Evolutionary conservation across 2,797 vertebrate species (phyloP).

Genomic region (Pseudochirops corinnae): DNA sequence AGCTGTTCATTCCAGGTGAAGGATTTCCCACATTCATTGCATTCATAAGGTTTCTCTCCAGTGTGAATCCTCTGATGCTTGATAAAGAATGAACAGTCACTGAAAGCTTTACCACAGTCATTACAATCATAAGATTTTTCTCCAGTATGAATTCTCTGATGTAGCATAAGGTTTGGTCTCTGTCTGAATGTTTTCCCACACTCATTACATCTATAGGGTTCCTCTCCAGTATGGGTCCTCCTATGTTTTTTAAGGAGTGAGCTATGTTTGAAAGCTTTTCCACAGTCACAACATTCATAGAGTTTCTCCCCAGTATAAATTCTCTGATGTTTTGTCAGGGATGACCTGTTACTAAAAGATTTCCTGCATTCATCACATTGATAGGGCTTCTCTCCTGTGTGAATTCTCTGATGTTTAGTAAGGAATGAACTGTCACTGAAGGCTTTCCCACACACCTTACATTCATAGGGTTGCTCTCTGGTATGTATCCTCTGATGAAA

Average conservation of each 20-base stretch:
- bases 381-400: not conserved
- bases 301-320: not conserved
- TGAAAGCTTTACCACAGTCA: not conserved
- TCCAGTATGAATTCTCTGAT: not conserved
- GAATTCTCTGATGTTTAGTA: slow-evolving; percentile 3
- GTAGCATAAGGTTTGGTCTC: not conserved
- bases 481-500: not conserved
- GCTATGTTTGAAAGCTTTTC: not conserved
- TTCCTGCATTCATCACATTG: not conserved
- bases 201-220: not conserved
- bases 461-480: not conserved
- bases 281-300: not conserved
- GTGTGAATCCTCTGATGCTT: not conserved
- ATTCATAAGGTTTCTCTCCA: not conserved
- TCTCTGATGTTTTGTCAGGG: not conserved
- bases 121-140: not conserved
- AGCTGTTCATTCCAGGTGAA: not conserved
- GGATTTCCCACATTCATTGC: not conserved
- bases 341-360: not conserved
- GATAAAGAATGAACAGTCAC: not conserved
- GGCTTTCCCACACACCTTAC: not conserved
- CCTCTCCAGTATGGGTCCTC: not conserved
- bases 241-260: not conserved
- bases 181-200: slow-evolving; percentile 2
- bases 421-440: not conserved